These are phyloP conservation scores for Scaptomyza reducta DNA, from an alignment of 2,888 invertebrate species.

Conservation along the genomic window DNA sequence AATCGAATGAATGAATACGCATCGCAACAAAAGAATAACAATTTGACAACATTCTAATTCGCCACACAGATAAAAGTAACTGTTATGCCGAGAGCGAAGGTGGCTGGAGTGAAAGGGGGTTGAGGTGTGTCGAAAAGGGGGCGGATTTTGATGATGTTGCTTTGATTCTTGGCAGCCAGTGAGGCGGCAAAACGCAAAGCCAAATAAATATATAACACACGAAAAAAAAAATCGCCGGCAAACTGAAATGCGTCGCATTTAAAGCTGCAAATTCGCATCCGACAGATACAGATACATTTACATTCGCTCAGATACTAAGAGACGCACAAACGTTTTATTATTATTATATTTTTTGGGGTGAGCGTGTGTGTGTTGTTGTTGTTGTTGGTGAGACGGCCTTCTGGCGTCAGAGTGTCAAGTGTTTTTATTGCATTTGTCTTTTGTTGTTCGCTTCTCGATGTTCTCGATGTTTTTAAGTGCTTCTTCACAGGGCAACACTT, in stretches of 20 bases:
- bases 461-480: slow-evolving; percentile 61
- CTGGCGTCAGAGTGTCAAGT: slow-evolving; percentile 71
- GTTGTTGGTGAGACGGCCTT: slow-evolving; percentile 11
- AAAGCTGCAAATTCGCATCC: slow-evolving; percentile 41
- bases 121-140: slow-evolving; percentile 15
- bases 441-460: slow-evolving; percentile 41
- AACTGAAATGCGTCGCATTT: slow-evolving; percentile 25
- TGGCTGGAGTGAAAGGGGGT: neutral
- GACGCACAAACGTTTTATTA: slow-evolving; percentile 8
- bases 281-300: slow-evolving; percentile 29
- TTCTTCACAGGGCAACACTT: slow-evolving; percentile 30
- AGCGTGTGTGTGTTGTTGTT: slow-evolving; percentile 3
- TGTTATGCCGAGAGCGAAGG: slow-evolving; percentile 28
- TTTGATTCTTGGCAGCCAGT: slow-evolving; percentile 69
- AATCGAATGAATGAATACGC: slow-evolving; percentile 80
- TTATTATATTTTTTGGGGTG: slow-evolving; percentile 28
- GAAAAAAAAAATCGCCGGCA: slow-evolving; percentile 26
- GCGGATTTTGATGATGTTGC: slow-evolving; percentile 51
- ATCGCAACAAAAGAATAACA: slow-evolving; percentile 81
- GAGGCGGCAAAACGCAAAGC: slow-evolving; percentile 81
- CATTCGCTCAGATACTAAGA: slow-evolving; percentile 24
- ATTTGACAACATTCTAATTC: slow-evolving; percentile 84
- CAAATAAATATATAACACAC: slow-evolving; percentile 80
- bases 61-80: slow-evolving; percentile 82
- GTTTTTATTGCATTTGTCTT: slow-evolving; percentile 65